phyloP scores from a whole-genome alignment of 1,140 invertebrate species.

The Ostrea denselamellosa region DNA sequence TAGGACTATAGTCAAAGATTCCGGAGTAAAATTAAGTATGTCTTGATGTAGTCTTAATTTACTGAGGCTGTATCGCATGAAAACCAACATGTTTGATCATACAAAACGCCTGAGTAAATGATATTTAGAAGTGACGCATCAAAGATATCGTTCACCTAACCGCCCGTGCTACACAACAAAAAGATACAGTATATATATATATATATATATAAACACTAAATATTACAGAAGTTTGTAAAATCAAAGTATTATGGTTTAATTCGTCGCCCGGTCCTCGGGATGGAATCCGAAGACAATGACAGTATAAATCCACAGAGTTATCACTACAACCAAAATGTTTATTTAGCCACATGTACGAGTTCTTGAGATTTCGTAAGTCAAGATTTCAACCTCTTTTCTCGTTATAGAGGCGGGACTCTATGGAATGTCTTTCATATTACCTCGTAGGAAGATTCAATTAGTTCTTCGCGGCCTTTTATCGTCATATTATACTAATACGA shows the following conservation, averaged over 20 bases:
- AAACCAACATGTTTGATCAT: neutral
- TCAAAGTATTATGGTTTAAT: neutral
- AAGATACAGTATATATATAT: neutral
- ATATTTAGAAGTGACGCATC: neutral
- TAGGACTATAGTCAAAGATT: too few relatives aligned
- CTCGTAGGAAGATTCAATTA: constrained; percentile 23
- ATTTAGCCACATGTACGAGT: constrained; percentile 30
- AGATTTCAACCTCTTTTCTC: constrained; percentile 2
- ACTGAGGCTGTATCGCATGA: neutral
- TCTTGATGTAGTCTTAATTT: neutral
- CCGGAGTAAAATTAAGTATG: neutral
- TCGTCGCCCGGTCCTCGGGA: neutral
- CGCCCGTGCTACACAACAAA: neutral
- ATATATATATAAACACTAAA: neutral
- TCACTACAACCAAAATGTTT: constrained; percentile 6
- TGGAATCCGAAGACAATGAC: neutral
- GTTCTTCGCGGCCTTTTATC: constrained; percentile 4
- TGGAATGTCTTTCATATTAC: constrained; percentile 27
- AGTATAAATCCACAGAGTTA: neutral
- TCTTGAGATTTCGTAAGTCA: constrained; percentile 29
- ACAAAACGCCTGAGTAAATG: neutral
- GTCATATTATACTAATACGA: constrained; percentile 36
- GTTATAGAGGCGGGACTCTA: constrained; percentile 3
- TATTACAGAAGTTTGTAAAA: constrained; percentile 3
- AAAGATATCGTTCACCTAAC: too few relatives aligned